Conservation (phyloP, 2,888 invertebrate species). For the Carcina quercana region DNA sequence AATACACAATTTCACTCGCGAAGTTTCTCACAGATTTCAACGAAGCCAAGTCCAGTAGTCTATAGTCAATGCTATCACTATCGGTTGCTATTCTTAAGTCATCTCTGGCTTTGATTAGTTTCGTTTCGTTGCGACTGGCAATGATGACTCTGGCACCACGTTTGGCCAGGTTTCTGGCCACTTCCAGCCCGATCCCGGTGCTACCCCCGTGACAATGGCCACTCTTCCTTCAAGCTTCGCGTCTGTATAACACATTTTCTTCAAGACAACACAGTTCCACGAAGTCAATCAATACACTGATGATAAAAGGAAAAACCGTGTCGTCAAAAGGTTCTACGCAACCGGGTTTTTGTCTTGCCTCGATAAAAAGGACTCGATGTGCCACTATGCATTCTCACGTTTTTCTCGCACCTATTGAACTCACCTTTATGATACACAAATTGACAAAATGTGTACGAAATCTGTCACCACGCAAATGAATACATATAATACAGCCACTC, state of each 20-base stretch:
- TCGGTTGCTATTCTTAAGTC: conserved; percentile 41
- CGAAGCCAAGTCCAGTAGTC: conserved; percentile 54
- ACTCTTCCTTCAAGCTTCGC: conserved; percentile 46
- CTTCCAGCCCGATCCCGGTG: conserved; percentile 57
- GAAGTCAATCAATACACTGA: conserved; percentile 16
- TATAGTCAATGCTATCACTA: conserved; percentile 40
- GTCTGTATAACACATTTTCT: conserved; percentile 29
- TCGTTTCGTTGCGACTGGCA: conserved; percentile 65
- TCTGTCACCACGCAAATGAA: too few species aligned
- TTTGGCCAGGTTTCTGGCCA: conserved; percentile 55
- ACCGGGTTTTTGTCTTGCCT: conserved; percentile 21
- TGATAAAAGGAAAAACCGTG: conserved; percentile 17
- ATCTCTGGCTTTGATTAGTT: conserved; percentile 45
- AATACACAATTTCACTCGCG: conserved; percentile 51
- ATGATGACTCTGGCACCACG: conserved; percentile 66
- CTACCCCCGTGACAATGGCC: conserved; percentile 54
- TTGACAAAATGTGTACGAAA: too few species aligned
- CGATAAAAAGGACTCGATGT: conserved; percentile 13
- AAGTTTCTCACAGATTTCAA: conserved; percentile 70
- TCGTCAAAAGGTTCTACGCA: conserved; percentile 14
- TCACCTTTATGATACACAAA: too few species aligned
- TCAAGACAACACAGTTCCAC: conserved; percentile 4
- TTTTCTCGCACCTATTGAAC: background rate
- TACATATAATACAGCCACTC: too few species aligned
- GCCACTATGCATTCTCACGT: conserved; percentile 9